A percentile compares a stretch with the other conserved stretches of the same genome.
Evolutionary conservation across 92 coral and sea anemone genomes (phyloP).

Genomic region (Desmophyllum pertusum): DNA sequence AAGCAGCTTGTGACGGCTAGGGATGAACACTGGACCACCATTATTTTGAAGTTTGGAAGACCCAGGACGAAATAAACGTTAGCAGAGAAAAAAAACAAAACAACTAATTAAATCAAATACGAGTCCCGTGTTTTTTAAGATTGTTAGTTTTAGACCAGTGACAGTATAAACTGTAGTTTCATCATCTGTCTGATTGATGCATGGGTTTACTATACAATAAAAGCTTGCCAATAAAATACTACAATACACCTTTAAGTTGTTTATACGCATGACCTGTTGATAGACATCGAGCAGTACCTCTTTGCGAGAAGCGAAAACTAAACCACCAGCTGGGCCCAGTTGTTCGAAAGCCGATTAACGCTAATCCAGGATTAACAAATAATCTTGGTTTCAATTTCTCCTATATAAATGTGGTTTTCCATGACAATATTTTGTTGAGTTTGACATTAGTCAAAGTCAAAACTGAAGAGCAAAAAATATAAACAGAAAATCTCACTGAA

Average conservation of each 20-base stretch:
- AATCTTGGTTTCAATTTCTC: no score
- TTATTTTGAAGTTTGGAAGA: not conserved
- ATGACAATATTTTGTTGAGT: no score
- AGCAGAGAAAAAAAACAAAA: not conserved
- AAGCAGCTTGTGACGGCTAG: not conserved
- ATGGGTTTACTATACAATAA: not conserved
- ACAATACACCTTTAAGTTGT: no score
- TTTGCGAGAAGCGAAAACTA: no score
- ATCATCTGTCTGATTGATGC: not conserved
- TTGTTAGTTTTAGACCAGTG: not conserved
- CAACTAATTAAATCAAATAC: not conserved
- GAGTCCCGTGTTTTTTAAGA: not conserved
- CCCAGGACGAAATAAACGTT: not conserved
- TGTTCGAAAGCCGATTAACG: no score
- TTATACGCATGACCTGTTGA: not conserved
- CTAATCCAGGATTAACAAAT: no score
- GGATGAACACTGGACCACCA: not conserved
- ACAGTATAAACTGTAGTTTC: not conserved
- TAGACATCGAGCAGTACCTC: no score
- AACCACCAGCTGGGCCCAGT: no score
- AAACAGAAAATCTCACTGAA: no score
- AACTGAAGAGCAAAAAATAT: no score
- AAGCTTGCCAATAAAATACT: conserved; percentile 4
- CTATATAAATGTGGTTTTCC: no score
- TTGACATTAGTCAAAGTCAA: no score